Evolutionary conservation across 2,888 invertebrate genomes (phyloP).

Genomic region (Spodoptera littoralis): DNA sequence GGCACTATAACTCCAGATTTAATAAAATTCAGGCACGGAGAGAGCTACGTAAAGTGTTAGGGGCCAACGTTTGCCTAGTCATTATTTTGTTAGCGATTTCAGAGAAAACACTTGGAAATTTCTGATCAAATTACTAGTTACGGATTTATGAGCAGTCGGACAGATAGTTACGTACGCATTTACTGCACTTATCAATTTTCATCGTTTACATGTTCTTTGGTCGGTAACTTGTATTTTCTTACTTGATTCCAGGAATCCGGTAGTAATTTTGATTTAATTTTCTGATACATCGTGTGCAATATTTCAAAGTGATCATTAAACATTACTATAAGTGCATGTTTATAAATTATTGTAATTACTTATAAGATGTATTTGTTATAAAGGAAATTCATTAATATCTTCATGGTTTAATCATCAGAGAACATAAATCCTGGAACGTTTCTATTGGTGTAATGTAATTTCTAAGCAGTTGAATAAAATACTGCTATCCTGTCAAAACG

Average conservation of each 20-base stretch:
- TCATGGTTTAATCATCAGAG: too few relatives aligned
- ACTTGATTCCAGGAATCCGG: constrained; percentile 51
- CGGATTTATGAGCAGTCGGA: constrained; percentile 69
- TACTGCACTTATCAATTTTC: constrained; percentile 63
- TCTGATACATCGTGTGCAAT: constrained; percentile 46
- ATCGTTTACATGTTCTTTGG: constrained; percentile 62
- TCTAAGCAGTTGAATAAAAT: too few relatives aligned
- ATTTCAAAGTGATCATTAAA: constrained; percentile 30
- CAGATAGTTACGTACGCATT: constrained; percentile 67
- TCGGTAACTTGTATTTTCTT: constrained; percentile 55
- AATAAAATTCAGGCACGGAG: constrained; percentile 77
- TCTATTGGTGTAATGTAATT: too few relatives aligned
- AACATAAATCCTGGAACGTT: too few relatives aligned
- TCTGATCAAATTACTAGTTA: constrained; percentile 78
- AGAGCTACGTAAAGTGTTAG: constrained; percentile 82
- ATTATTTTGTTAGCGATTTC: constrained; percentile 82
- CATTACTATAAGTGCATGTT: constrained; percentile 11
- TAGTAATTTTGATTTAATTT: constrained; percentile 57
- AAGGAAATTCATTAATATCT: too few relatives aligned
- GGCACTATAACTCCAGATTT: constrained; percentile 79
- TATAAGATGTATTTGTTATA: too few relatives aligned
- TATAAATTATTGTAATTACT: too few relatives aligned
- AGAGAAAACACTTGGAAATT: constrained; percentile 83
- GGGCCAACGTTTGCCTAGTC: constrained; percentile 70
- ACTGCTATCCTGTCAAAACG: too few relatives aligned